Conservation (phyloP, 2,113 vertebrate species). For the Maccullochella peelii region DNA sequence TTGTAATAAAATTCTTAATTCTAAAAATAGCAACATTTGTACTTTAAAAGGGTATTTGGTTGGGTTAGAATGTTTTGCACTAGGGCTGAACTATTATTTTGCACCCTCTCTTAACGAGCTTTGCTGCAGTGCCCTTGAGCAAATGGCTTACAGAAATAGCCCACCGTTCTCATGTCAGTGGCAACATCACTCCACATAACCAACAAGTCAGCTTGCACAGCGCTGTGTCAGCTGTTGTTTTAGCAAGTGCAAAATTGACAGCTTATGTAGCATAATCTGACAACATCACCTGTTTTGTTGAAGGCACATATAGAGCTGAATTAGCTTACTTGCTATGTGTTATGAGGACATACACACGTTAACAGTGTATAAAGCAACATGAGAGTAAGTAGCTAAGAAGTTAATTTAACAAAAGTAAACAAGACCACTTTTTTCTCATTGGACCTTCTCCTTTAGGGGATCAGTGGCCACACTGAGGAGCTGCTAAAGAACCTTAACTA, state of each 20-base stretch:
- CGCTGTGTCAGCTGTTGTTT: not conserved
- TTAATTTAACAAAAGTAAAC: not conserved
- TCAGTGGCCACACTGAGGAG: slow-evolving; percentile 94
- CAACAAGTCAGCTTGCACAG: not conserved
- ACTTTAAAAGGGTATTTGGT: not conserved
- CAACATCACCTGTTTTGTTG: not conserved
- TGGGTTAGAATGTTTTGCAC: not conserved
- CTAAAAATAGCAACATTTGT: not conserved
- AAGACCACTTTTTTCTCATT: not conserved
- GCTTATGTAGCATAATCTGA: not conserved
- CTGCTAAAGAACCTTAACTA: slow-evolving; percentile 88
- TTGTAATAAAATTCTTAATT: not conserved
- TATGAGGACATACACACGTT: not conserved
- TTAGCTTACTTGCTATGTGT: not conserved
- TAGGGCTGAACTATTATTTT: not conserved
- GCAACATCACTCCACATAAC: not conserved
- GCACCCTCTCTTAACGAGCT: too few species aligned
- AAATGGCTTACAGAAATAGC: not conserved
- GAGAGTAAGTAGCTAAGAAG: too few species aligned
- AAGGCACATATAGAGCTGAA: not conserved
- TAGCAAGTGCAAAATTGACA: not conserved
- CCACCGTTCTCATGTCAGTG: not conserved
- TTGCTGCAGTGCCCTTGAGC: not conserved
- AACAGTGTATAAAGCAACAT: not conserved
- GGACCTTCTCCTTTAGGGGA: slow-evolving; percentile 85